Evolutionary conservation across 2,888 invertebrate genomes (phyloP), one percentile per base, ranked within the genome.

Genomic region (Tipula confusa): DNA sequence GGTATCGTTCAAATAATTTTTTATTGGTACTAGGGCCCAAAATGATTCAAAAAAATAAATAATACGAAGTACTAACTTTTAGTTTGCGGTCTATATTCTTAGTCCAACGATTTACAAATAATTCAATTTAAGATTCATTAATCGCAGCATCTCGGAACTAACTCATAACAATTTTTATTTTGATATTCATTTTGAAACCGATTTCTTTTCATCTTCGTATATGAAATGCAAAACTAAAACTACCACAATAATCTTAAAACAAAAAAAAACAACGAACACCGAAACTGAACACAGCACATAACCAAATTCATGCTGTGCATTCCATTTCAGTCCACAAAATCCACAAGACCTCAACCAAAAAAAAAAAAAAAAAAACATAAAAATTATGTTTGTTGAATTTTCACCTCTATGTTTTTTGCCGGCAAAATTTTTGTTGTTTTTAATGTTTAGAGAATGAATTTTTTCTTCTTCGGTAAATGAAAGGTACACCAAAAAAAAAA

Each of bases 371-470:
- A 64, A 6, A 9, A 64, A 24, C 24, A 64, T 64, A 64, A 64
- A 64, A 64, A 64, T 24, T 64, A 64, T 64, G 64, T 64, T 24
- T 24, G 64, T 64, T 64, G 24, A 64, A 64, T 64, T 64, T 64
- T 64, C 64, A 64, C 64, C 64, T 64, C 24, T 43, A 43, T 43
- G 43, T 43, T 43, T 33, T n/a, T 43, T 64, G 24, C 64, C 24
- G 64, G 64, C 64, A 64, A 64, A 24, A 64, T 64, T 64, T 64
- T 64, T 64, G 64, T 64, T 64, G 64, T 9, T 64, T 64, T 64
- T 64, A 64, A 64, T 64, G 64, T 64, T 64, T 64, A 24, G 64
- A 24, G 64, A 64, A 64, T 64, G 64, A 64, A 64, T 64, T 64
- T 64, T 48, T 64, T n/a, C n/a, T 64, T 64, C 64, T 24, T 64